Conservation (phyloP, 2,113 vertebrate genomes). For the Lynx canadensis region DNA sequence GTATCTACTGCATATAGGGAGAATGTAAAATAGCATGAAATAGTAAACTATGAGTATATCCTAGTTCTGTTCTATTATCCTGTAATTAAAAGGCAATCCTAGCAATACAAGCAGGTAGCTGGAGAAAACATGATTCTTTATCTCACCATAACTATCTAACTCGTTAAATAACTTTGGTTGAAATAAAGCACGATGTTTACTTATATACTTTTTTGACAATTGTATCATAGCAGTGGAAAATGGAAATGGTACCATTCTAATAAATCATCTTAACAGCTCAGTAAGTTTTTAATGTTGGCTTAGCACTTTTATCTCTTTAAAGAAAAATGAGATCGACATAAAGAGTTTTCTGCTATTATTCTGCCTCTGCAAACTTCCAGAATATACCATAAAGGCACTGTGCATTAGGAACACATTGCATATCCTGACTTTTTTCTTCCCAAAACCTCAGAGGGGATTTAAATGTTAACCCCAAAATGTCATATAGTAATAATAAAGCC, state of each 20-base stretch:
- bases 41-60: neutral
- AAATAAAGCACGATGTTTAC: constrained; percentile 34
- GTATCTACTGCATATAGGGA: neutral
- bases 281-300: constrained; percentile 59
- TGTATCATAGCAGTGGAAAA: constrained; percentile 21
- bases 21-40: neutral
- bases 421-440: neutral
- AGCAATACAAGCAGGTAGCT: neutral
- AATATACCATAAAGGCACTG: neutral
- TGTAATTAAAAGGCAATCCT: neutral
- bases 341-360: neutral
- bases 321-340: constrained; percentile 41
- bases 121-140: neutral
- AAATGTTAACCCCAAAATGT: constrained; percentile 1
- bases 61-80: neutral
- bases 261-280: constrained; percentile 60
- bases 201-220: constrained; percentile 32
- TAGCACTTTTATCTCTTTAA: constrained; percentile 57
- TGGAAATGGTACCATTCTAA: constrained; percentile 51
- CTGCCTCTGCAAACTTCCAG: neutral
- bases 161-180: constrained; percentile 31
- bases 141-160: constrained; percentile 2
- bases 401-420: neutral
- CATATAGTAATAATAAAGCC: neutral
- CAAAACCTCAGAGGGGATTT: neutral